These are phyloP conservation scores for Myotis myotis DNA, from an alignment of 2,797 vertebrate genomes.

Conservation along the genomic window DNA sequence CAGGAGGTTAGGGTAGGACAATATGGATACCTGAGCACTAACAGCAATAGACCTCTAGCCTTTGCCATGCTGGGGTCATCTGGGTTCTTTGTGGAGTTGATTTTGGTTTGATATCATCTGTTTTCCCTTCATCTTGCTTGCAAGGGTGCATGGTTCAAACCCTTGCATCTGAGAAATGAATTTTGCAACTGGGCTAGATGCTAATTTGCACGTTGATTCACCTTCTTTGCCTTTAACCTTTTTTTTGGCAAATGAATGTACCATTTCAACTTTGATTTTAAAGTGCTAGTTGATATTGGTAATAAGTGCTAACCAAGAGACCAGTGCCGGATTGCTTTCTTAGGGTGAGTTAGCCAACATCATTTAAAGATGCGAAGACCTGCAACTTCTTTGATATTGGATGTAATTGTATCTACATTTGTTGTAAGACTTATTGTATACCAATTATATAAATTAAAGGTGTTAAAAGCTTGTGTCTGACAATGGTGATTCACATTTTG, in stretches of 20 bases:
- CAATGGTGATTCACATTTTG: slow-evolving; percentile 26
- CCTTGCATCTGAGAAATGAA: slow-evolving; percentile 35
- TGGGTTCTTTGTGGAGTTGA: neutral
- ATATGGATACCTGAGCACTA: neutral
- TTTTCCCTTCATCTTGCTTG: slow-evolving; percentile 56
- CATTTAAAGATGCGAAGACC: slow-evolving; percentile 43
- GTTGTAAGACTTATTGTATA: slow-evolving; percentile 70
- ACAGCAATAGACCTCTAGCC: neutral
- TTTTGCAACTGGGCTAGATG: slow-evolving; percentile 53
- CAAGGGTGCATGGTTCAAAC: slow-evolving; percentile 47
- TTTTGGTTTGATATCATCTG: slow-evolving; percentile 7
- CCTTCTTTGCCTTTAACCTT: slow-evolving; percentile 75
- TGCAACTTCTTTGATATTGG: slow-evolving; percentile 70
- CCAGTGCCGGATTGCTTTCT: slow-evolving; percentile 36
- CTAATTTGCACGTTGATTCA: slow-evolving; percentile 72
- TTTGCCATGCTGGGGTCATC: neutral
- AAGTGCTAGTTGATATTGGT: slow-evolving; percentile 34
- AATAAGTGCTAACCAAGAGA: slow-evolving; percentile 37
- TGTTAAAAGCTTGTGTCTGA: slow-evolving; percentile 56
- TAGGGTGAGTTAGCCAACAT: slow-evolving; percentile 3
- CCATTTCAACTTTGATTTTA: slow-evolving; percentile 62
- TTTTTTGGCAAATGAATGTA: slow-evolving; percentile 71
- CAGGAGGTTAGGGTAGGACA: neutral
- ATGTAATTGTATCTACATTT: slow-evolving; percentile 64
- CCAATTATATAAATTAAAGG: slow-evolving; percentile 74